Base-by-base conservation (phyloP, 1,140 invertebrate species). In the Eulimnadia texana region DNA sequence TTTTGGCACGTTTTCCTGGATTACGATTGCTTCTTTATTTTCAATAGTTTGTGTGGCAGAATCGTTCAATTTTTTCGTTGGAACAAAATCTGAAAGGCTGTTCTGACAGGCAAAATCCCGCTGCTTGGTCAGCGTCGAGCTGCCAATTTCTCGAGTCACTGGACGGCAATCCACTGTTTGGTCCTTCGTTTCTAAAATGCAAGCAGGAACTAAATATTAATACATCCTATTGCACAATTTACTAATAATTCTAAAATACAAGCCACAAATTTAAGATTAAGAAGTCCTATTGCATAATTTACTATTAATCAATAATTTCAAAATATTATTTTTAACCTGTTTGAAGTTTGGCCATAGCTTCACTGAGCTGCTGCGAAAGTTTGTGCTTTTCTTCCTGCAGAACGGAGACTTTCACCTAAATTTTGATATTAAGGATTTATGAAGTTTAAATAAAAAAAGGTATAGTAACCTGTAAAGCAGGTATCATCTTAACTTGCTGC, bases 401-500 rank as follows among this genome's bases (percentile, higher is more conserved):
- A 27, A 82, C 77, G 42, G 77, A 80, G 13, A 90, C 74, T 75
- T 87, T 82, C 59, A 79, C 77, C 81, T 84, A 66, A 19, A 70
- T 22, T 49, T 51, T 42, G 29, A 27, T 13, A n/a, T 54, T 27
- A 47, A 22, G 3, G 9, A 29, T 51, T 29, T 52, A 25, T 22
- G 0, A 3, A 16, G 20, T 47, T 25, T 25, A 9, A 42, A 6
- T 9, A 42, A 16, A 6, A 42, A 22, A 60, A 29, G 3, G 23
- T 27, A 22, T 60, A 64, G 64, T 72, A 69, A 88, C 85, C 79
- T 90, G 82, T 56, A 92, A 72, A 66, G 83, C 77, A n/a, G 88
- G 88, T 72, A 93, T 84, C 33, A 79, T 72, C 76, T 89, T 90
- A 20, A 89, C 84, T 76, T 89, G 84, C 70, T 88, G 85, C 73